Evolutionary conservation across 2,888 invertebrate genomes (phyloP), one percentile per base, ranked within the genome.

Genomic region (Theretra japonica): DNA sequence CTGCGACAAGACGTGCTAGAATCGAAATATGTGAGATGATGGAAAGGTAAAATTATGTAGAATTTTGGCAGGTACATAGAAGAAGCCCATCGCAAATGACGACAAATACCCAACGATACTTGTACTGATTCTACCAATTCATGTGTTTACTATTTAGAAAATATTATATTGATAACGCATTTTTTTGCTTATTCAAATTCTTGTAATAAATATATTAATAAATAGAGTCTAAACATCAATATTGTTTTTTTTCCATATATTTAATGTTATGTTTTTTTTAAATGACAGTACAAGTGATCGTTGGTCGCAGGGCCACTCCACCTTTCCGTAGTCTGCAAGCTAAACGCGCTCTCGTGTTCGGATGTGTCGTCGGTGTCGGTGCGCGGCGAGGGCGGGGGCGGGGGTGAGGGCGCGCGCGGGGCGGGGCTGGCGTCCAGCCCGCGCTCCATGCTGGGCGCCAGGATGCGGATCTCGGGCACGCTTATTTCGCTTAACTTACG

Each of bases 401-500:
- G 88, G 75, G 53, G 77, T 62, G 69, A 73, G 28, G 65, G 74
- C 75, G 75, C 88, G 74, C 59, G 77, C 65, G 70, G 73, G 74
- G 70, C 74, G 80, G 85, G 59, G 84, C 80, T 58, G 82, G 89
- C 90, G 92, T 97, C 97, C 93, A 97, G 95, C 84, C 97, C 97
- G 85, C 96, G 95, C 95, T 97, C 97, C 95, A 97, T 95, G 91
- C 97, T 97, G 83, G 97, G 97, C 88, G 97, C 97, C 95, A 97
- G 95, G 86, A 97, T 96, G 86, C 97, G 96, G 88, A 97, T 97
- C 95, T 97, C 97, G 79, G 97, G 97, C 81, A 97, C 96, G 92
- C 96, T 95, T 95, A 96, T 95, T 90, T 96, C 95, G 95, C 96
- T 96, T 95, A 95, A 95, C 94, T 96, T 96, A 94, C 95, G 96